Evolutionary conservation across 2,113 vertebrate species (phyloP), one percentile per base, ranked within the genome.

Genomic region (Fregetta grallaria): DNA sequence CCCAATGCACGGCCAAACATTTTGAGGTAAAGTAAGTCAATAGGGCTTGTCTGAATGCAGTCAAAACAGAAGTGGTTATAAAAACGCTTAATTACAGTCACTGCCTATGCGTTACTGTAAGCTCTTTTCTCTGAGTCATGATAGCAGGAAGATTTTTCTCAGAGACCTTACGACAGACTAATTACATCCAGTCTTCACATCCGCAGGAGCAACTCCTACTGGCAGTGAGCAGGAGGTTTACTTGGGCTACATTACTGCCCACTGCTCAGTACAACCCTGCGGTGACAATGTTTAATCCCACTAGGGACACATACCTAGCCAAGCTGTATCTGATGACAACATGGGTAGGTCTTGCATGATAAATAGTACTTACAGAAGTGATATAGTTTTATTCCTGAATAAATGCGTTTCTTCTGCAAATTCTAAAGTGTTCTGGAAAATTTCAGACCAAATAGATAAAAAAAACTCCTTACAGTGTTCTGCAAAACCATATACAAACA

Each of bases 111-210:
- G 1, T 81, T 91, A 68, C 70, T 45, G 42, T 76, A 92, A 94
- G 61, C 67, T 86, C 34, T 78, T 16, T 76, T 78, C 55, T 80
- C 80, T 91, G 83, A 94, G 66, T 84, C 84, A 85, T 27, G 36
- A 66, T 10, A 91, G 49, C 36, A 75, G 47, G 55, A 50, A 67
- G 61, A 86, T 36, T 91, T 89, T 97, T 82, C 65, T 62, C 75
- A 52, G 68, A 78, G 67, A 72, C 23, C 61, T 84, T 92, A 67
- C 0, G 7, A 86, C 72, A 89, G 61, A 44, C 9, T 81, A 74
- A 92, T 56, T 75, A 45, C 47, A 90, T 74, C 56, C 72, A 61
- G 76, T 38, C 55, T 44, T 85, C 50, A n/a, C 15, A 76, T 19
- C n/a, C 1, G 1, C 32, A 91, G 73, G 19, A 87, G 58, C 68